Evolutionary conservation across 2,888 invertebrate genomes (phyloP).

Genomic region (Chloroclysta siterata): DNA sequence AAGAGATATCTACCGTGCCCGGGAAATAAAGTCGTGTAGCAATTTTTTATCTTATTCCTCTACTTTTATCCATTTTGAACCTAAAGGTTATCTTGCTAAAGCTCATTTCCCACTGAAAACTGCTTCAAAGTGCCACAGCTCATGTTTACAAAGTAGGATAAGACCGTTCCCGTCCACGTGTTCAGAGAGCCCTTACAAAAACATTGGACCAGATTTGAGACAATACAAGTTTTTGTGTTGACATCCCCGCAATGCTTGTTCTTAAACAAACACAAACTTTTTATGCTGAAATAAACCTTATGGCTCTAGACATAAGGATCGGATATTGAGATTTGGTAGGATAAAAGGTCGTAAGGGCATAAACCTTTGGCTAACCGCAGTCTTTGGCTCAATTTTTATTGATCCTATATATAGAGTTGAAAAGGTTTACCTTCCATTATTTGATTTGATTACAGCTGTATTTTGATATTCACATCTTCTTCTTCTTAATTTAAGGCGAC

Average conservation of each 20-base stretch:
- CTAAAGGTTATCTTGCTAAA: neutral
- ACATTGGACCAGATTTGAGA: conserved; percentile 57
- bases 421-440: no score
- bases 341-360: neutral
- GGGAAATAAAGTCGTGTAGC: no score
- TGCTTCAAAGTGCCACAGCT: neutral
- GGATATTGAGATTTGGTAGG: neutral
- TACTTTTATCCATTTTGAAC: neutral
- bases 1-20: no score
- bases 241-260: conserved; percentile 54
- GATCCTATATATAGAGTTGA: no score
- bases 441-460: no score
- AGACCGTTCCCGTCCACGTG: conserved; percentile 42
- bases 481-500: no score
- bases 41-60: no score
- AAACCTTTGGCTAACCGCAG: neutral
- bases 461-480: no score
- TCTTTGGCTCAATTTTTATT: neutral
- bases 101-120: neutral
- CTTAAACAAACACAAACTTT: conserved; percentile 47
- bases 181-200: conserved; percentile 47
- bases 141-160: conserved; percentile 18
- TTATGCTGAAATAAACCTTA: conserved; percentile 4
- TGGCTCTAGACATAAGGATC: neutral
- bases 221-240: conserved; percentile 46